Evolutionary conservation across 2,888 invertebrate species (phyloP).

Genomic region (Harpalus rufipes): DNA sequence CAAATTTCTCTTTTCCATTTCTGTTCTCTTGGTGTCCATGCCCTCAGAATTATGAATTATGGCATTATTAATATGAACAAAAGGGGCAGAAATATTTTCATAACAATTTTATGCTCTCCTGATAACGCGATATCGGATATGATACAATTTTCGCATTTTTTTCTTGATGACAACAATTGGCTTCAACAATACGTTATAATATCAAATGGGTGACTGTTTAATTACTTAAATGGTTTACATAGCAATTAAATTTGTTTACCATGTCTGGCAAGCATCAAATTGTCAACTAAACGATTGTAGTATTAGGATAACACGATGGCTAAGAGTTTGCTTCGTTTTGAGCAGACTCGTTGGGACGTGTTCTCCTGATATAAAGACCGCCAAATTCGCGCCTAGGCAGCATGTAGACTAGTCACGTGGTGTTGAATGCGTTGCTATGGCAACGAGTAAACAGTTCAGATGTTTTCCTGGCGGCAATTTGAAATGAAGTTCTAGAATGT

Average conservation of each 20-base stretch:
- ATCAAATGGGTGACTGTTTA: constrained; percentile 9
- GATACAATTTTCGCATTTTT: constrained; percentile 15
- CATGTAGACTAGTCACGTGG: constrained; percentile 71
- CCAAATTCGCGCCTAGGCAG: constrained; percentile 75
- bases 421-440: constrained; percentile 69
- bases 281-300: constrained; percentile 73
- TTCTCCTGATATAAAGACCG: constrained; percentile 73
- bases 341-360: constrained; percentile 63
- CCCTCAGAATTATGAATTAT: constrained; percentile 78
- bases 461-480: neutral
- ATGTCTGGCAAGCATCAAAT: constrained; percentile 72
- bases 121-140: neutral
- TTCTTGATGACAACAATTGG: constrained; percentile 14
- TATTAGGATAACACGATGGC: constrained; percentile 69
- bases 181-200: neutral
- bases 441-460: neutral
- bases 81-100: constrained; percentile 1
- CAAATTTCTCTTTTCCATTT: constrained; percentile 70
- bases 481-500: neutral
- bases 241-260: constrained; percentile 51
- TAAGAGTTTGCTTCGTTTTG: neutral
- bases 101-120: neutral
- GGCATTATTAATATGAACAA: constrained; percentile 72
- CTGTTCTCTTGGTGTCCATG: constrained; percentile 75
- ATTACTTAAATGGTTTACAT: constrained; percentile 54